Conservation (phyloP, 2,113 vertebrate species). For the Sitta europaea region DNA sequence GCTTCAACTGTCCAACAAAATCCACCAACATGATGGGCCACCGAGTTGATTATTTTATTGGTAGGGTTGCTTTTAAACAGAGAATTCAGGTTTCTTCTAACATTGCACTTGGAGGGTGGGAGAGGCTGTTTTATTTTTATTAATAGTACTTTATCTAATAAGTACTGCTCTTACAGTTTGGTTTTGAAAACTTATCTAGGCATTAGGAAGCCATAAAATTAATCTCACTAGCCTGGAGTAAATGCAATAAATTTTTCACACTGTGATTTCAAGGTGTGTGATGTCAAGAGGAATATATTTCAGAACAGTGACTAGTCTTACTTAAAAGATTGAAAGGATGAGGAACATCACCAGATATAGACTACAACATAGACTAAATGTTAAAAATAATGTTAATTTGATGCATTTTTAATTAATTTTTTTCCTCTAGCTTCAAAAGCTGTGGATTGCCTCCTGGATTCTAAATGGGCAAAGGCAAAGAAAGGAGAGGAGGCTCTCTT, state of each 20-base stretch:
- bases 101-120: background rate
- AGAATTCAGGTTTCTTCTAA: background rate
- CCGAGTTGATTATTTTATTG: slow-evolving; percentile 95
- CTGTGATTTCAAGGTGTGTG: background rate
- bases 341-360: background rate
- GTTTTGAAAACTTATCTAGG: background rate
- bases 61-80: slow-evolving; percentile 69
- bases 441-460: slow-evolving; percentile 95
- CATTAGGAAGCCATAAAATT: background rate
- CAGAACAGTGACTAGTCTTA: background rate
- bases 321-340: background rate
- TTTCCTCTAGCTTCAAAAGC: slow-evolving; percentile 88
- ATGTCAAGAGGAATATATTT: background rate
- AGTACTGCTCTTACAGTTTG: background rate
- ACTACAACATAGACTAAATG: background rate
- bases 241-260: background rate
- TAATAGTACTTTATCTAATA: background rate
- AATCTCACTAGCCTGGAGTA: background rate
- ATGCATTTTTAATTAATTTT: background rate
- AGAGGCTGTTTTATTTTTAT: background rate
- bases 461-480: slow-evolving; percentile 97
- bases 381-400: background rate
- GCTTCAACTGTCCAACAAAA: slow-evolving; percentile 97
- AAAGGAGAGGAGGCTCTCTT: slow-evolving; percentile 95
- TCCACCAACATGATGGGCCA: slow-evolving; percentile 99